Evolutionary conservation across 1,140 invertebrate species (phyloP), one percentile per base, ranked within the genome.

Genomic region (Trissolcus basalis): DNA sequence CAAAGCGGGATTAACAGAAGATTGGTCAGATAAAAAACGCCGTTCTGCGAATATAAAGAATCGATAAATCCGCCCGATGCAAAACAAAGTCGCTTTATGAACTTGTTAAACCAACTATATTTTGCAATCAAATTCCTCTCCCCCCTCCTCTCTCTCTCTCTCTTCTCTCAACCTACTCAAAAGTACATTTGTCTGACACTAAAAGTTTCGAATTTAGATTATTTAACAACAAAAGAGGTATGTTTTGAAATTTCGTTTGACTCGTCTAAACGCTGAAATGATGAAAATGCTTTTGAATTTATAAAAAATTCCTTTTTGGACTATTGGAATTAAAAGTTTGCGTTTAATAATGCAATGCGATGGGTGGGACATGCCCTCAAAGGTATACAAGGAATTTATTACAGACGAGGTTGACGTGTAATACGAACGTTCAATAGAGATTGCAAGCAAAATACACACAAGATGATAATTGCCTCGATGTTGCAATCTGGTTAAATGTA

Each of bases 1-100:
- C 73, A 76, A 70, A 76, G 61, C 60, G 61, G 67, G 50, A 76
- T 70, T 76, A 76, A 70, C 73, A 61, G 73, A 54, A 76, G 65
- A 76, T 76, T 70, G 65, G 65, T 70, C 73, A 70, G 67, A 76
- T 70, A 76, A 76, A 69, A 70, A 70, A 64, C 47, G 60, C 44
- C 48, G 36, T 14, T 64, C 43, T 44, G 54, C 41, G 58, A 69
- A 75, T 69, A n/a, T n/a, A 76, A 76, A 65, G 64, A 77, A 82
- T 82, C 78, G 72, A 82, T 81, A 81, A 82, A 79, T 83, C 80
- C 71, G 67, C 63, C 72, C 69, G 65, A 74, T 81, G 60, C 74
- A 51, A n/a, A n/a, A n/a, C n/a, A n/a, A 67, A 68, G 65, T 41
- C 71, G 69, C 74, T 82, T 83, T 82, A 81, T 81, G 76, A 78